Base-by-base conservation (phyloP, 2,888 invertebrate genomes). In the Iselma pallidipennis region DNA sequence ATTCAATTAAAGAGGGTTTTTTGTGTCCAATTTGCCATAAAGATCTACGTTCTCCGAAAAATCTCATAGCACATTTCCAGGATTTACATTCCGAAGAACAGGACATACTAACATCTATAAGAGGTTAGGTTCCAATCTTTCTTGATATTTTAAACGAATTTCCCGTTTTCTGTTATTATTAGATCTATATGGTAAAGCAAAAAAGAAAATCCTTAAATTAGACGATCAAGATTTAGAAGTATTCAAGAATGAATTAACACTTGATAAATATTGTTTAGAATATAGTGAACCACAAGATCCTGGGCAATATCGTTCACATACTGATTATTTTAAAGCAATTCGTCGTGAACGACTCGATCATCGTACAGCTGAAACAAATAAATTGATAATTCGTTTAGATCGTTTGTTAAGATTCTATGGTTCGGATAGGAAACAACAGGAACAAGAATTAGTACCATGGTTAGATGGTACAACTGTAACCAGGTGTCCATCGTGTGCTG, bases 291-390 rank as follows among this genome's bases (percentile, higher is more conserved):
- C 83, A 10, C 89, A 92, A 80, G 87, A 88, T 57, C 79, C 90
- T 66, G 92, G 94, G 67, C 82, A 83, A 48, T 85, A 82, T 2
- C 84, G 85, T 51, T 88, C 86, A 63, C 89, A 92, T 70, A 90
- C 90, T 5, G 89, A 90, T 50, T 89, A 89, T 76, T 95, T 94
- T 78, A 92, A 90, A 76, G 86, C 86, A 12, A 85, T 89, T 16
- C 80, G 89, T 67, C 84, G 85, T 1, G 83, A 78, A 54, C 84
- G 91, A 61, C 83, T 97, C 61, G 96, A 98, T 81, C 88, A 95
- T 72, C 93, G 92, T 78, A 94, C 96, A 0, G 90, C 94, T 9
- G 96, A 98, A 83, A 98, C 97, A 1, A 99, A 99, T 80, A 97
- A 96, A 81, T 83, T 98, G 58, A 87, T 98, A 53, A 96, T 98